Evolutionary conservation across 2,797 vertebrate species (phyloP), one percentile per base, ranked within the genome.

Genomic region (Megalops cyprinoides): DNA sequence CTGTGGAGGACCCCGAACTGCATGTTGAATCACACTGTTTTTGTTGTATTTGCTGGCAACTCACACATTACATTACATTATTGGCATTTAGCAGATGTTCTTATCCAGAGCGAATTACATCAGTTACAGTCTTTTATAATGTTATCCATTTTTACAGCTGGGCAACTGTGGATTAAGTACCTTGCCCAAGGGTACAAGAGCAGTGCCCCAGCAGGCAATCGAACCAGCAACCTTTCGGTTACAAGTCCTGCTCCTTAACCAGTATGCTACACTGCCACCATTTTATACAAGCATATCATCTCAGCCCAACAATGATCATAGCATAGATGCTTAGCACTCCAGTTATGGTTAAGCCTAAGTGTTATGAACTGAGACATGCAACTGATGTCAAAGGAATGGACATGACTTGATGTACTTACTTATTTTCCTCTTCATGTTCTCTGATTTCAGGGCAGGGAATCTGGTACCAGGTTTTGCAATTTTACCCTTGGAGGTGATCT

Each of bases 401-500:
- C 12, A 44, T 71, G 67, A 71, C 20, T 42, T 39, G n/a, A 74
- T 25, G n/a, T 20, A 95, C 97, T 92, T 90, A 99, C 98, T 97
- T 88, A 99, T 99, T 87, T 98, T 99, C 83, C 96, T 94, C 89
- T 96, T 97, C 85, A 73, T 87, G 84, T 96, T 98, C 83, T 97
- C 96, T 25, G 96, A 90, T 0, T 90, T 82, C 55, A 92, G 77
- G 2, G 94, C 81, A 34, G 91, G 85, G 79, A 92, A 94, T 60
- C 93, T 92, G 79, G 83, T 82, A 79, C 96, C 94, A 18, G 91
- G 90, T 71, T 94, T 88, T 31, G 80, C 79, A 71, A 79, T 90
- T 86, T 86, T 97, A 25, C 97, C 96, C 83, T 96, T 97, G 14
- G 96, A 97, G 1, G 96, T 97, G 89, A 99, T 96, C 97, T 99